Base-by-base conservation (phyloP, 2,797 vertebrate genomes). In the Mormyrus proboscirostris region DNA sequence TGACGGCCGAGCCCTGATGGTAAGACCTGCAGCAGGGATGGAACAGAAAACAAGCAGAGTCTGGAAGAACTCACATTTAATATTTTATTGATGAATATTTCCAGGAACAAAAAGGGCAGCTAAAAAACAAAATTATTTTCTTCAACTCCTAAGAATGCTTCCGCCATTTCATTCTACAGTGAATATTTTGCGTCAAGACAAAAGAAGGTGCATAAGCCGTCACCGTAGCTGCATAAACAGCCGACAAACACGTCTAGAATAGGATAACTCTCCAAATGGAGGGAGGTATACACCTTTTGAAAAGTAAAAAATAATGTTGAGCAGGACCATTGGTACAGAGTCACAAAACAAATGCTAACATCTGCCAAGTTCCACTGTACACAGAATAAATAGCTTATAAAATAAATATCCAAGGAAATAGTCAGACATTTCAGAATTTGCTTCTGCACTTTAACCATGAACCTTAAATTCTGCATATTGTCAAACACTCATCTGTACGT, bases 321-420 rank as follows among this genome's bases (percentile, higher is more conserved):
- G 86, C 33, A 87, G 53, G 53, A 87, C 16, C 86, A 59, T 53
- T 53, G 83, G 83, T 86, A 33, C 84, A 84, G 44, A 9, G 8
- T 84, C 82, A 84, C 25, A 29, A 84, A 84, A 47, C 19, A 49
- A 38, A 84, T 51, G 82, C 41, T 5, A 29, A 51, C n/a, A 82
- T 44, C 41, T 82, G 84, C n/a, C 50, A 51, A 29, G 29, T 86
- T 86, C n/a, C 8, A 25, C 84, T 51, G 49, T 53, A 55, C 84
- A 93, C 90, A 93, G 92, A 95, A 96, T 96, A 96, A 95, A 96
- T 95, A 95, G 57, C 89, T 88, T 76, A 88, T 91, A 92, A 92
- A 94, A 94, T 92, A 94, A 92, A 93, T 76, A 91, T 88, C 94
- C 90, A 84, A 91, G 87, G 83, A 89, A 91, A 89, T 87, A 1